Evolutionary conservation across 2,888 invertebrate genomes (phyloP).

Genomic region (Diadromus collaris): DNA sequence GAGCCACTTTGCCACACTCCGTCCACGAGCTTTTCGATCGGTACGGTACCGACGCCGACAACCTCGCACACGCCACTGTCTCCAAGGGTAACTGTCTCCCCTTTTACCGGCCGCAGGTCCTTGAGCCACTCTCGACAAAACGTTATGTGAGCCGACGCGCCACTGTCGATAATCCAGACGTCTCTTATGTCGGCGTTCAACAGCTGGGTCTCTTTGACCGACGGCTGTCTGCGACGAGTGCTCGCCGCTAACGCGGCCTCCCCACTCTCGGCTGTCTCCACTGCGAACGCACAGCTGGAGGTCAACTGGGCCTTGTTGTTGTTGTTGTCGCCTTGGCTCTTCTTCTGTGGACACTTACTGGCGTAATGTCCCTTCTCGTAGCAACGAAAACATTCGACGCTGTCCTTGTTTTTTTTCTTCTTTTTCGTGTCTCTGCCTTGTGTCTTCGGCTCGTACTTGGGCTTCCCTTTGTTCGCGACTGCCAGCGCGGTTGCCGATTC

Average conservation of each 20-base stretch:
- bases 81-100: constrained; percentile 29
- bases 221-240: neutral
- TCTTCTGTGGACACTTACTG: constrained; percentile 6
- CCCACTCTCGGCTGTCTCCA: neutral
- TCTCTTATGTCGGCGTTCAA: constrained; percentile 19
- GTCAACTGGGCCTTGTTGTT: neutral
- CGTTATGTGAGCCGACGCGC: constrained; percentile 36
- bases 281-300: constrained; percentile 19
- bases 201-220: constrained; percentile 7
- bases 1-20: constrained; percentile 6
- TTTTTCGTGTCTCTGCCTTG: constrained; percentile 5
- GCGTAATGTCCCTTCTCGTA: constrained; percentile 46
- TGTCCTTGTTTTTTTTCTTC: constrained; percentile 31
- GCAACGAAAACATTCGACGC: constrained; percentile 39
- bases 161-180: constrained; percentile 45
- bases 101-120: constrained; percentile 16
- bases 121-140: constrained; percentile 31
- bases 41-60: constrained; percentile 34
- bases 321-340: constrained; percentile 5
- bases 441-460: neutral
- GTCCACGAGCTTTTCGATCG: constrained; percentile 34
- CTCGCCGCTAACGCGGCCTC: neutral
- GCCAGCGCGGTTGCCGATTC: constrained; percentile 29
- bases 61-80: constrained; percentile 40
- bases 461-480: neutral